Conservation (phyloP, 1,140 invertebrate species). For the Drosophila erecta region DNA sequence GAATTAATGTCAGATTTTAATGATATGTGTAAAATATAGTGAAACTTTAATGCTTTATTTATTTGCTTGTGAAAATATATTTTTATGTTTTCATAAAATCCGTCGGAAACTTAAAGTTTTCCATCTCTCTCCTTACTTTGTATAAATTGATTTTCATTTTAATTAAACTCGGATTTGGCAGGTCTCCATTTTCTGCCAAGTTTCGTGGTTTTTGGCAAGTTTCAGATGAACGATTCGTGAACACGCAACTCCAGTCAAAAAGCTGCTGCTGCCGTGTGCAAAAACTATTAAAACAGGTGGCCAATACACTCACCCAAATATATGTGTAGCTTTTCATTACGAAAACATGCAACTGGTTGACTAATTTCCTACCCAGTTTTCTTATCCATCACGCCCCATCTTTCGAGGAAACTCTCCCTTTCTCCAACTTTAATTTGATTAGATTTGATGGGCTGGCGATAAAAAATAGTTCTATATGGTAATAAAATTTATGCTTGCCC, state of each 20-base stretch:
- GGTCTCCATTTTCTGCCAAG: constrained; percentile 2
- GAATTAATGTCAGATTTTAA: not conserved
- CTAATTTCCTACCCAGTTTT: constrained; percentile 60
- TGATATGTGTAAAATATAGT: too few relatives aligned
- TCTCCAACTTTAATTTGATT: constrained; percentile 35
- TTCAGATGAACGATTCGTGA: constrained; percentile 55
- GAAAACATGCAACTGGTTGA: constrained; percentile 74
- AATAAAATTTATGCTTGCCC: constrained; percentile 58
- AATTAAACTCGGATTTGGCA: constrained; percentile 62
- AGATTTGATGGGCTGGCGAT: constrained; percentile 47
- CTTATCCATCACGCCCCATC: constrained; percentile 45
- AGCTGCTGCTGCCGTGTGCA: constrained; percentile 56
- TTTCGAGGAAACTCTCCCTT: constrained; percentile 28
- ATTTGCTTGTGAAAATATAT: too few relatives aligned
- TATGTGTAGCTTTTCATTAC: constrained; percentile 9
- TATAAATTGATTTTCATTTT: constrained; percentile 59
- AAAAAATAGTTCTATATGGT: constrained; percentile 80
- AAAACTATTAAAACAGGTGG: constrained; percentile 78
- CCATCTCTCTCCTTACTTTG: constrained; percentile 4
- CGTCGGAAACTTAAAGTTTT: not conserved
- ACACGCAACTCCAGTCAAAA: constrained; percentile 74
- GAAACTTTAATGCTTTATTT: too few relatives aligned
- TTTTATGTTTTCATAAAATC: not conserved
- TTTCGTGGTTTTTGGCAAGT: constrained; percentile 46
- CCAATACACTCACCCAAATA: constrained; percentile 35